A percentile compares a stretch with the other conserved stretches of the same genome.
These are phyloP conservation scores for Salvelinus alpinus DNA, from an alignment of 2,113 vertebrate genomes.

Conservation along the genomic window DNA sequence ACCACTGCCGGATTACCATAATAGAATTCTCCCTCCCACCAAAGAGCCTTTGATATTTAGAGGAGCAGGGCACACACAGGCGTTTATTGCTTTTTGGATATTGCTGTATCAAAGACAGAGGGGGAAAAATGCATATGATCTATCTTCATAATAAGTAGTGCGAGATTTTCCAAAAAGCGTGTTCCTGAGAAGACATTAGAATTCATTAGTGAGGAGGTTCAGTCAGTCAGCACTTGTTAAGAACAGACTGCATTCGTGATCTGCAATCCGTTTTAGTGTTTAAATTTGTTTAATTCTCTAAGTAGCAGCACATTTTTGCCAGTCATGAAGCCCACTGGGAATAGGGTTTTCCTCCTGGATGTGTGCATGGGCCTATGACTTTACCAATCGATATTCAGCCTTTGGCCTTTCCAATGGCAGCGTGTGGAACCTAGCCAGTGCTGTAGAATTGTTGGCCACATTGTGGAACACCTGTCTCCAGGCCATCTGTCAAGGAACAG, in stretches of 20 bases:
- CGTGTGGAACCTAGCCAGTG: background rate
- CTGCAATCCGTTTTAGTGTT: background rate
- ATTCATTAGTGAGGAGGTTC: background rate
- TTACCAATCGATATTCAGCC: background rate
- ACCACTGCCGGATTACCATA: constrained; percentile 27
- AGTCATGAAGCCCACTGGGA: background rate
- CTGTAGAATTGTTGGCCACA: constrained; percentile 1
- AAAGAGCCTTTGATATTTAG: constrained; percentile 26
- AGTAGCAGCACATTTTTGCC: background rate
- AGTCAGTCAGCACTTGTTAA: background rate
- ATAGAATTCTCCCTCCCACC: constrained; percentile 5
- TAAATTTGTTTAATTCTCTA: background rate
- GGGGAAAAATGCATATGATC: background rate
- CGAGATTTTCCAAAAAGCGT: background rate
- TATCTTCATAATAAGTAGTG: background rate
- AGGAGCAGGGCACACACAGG: background rate
- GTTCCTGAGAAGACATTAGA: background rate
- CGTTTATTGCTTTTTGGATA: background rate
- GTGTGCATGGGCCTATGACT: background rate
- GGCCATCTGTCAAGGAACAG: constrained; percentile 31
- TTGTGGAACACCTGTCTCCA: constrained; percentile 27
- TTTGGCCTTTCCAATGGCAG: background rate
- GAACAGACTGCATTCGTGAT: background rate
- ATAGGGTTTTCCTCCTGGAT: background rate
- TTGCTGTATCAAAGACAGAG: background rate